Evolutionary conservation across 2,797 vertebrate species (phyloP).

Genomic region (Hipposideros larvatus): DNA sequence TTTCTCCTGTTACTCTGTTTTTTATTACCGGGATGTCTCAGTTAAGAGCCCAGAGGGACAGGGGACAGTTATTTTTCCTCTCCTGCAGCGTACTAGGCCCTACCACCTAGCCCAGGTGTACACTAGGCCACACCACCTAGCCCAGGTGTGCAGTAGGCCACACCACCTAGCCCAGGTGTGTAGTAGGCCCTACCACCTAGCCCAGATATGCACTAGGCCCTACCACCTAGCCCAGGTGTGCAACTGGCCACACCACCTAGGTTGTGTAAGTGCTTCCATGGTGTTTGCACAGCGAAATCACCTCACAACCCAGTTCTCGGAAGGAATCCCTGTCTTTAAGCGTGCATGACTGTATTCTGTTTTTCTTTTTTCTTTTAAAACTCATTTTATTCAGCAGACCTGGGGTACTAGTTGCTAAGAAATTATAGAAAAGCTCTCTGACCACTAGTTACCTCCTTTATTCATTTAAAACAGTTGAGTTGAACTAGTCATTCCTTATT

Average conservation of each 20-base stretch:
- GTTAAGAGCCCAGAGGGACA: too few species aligned
- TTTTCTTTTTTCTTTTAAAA: neutral
- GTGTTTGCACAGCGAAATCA: neutral
- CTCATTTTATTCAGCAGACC: neutral
- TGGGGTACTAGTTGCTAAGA: neutral
- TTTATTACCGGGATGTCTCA: neutral
- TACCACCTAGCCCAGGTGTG: too few species aligned
- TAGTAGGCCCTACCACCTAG: neutral
- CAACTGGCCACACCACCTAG: too few species aligned
- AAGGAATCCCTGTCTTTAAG: neutral
- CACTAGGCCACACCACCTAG: neutral
- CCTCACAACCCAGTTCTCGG: neutral
- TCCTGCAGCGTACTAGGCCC: neutral
- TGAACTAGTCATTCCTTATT: slow-evolving; percentile 42
- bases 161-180: neutral
- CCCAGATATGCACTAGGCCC: too few species aligned
- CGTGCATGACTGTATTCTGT: neutral
- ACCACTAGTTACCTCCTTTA: neutral
- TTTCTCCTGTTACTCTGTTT: neutral
- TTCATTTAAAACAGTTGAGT: neutral
- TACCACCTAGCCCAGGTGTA: neutral
- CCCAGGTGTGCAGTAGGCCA: too few species aligned
- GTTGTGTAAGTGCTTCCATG: neutral
- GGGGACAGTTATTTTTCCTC: neutral
- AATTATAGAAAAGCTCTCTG: neutral